Base-by-base conservation (phyloP, 2,113 vertebrate species). In the Vulpes vulpes region DNA sequence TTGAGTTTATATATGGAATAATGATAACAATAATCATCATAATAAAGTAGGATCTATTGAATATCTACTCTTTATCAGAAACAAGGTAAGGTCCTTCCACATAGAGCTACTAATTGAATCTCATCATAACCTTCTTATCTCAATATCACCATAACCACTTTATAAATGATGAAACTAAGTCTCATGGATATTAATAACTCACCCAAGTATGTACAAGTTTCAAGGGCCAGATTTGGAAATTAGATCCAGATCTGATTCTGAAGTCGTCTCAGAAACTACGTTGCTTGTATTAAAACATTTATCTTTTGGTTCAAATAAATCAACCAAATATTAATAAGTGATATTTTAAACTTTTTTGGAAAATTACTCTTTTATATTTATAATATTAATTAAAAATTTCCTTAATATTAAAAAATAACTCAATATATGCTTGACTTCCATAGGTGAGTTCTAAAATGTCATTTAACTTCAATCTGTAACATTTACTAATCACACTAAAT, bases 301-400 rank as follows among this genome's bases (percentile, higher is more conserved):
- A 93, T 3, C 38, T 97, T 97, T 80, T 71, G 53, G 8, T 60
- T 80, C 38, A 92, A 95, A 53, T 53, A 23, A 60, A 9, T 76
- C 35, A 95, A 78, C 71, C 25, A 79, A 89, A 89, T 8, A 43
- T 73, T 83, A 78, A 96, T 84, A 81, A 94, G n/a, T 92, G 43
- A n/a, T 22, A 94, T 59, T 92, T 97, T 60, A 80, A 88, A 84
- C 0, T 88, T 86, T n/a, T 78, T 65, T 43, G 16, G 30, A 11
- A 96, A 84, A 82, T 49, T 90, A 67, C 79, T 64, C 1, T 76
- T 73, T 88, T 64, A 55, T 59, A 94, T 73, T 81, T 93, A 92
- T 0, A 71, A 12, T n/a, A 69, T 59, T 89, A 67, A 51, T 22
- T 85, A 59, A 88, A 90, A 60, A 30, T 87, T 23, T 71, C 32